Conservation (phyloP, 64 coral and sea anemone species). For the Cladopsammia gracilis region DNA sequence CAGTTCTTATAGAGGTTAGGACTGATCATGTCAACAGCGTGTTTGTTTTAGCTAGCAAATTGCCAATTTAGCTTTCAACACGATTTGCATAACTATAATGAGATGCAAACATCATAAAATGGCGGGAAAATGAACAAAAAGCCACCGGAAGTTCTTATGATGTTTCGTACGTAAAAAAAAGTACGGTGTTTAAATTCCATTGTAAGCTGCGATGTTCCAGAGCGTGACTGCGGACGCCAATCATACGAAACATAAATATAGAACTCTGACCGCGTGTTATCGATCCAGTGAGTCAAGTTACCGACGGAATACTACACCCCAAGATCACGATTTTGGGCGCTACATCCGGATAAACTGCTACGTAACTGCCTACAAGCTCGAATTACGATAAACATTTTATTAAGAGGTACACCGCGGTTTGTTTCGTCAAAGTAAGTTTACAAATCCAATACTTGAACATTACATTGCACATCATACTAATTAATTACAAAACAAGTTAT, state of each 20-base stretch:
- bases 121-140: conserved; percentile 33
- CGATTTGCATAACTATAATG: background rate
- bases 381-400: conserved; percentile 35
- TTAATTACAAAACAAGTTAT: background rate
- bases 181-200: background rate
- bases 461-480: background rate
- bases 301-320: background rate
- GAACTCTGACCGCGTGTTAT: background rate
- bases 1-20: background rate
- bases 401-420: too few species aligned
- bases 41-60: background rate
- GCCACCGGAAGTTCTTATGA: background rate
- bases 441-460: background rate
- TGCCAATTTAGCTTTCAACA: background rate
- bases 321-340: background rate
- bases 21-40: background rate
- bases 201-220: background rate
- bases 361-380: background rate
- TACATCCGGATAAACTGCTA: background rate
- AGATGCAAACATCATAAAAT: background rate
- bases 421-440: background rate
- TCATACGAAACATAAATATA: background rate
- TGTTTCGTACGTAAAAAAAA: background rate
- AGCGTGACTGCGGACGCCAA: background rate
- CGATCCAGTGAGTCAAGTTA: background rate